Conservation (phyloP, 2,113 vertebrate genomes). For the Epinephelus fuscoguttatus region DNA sequence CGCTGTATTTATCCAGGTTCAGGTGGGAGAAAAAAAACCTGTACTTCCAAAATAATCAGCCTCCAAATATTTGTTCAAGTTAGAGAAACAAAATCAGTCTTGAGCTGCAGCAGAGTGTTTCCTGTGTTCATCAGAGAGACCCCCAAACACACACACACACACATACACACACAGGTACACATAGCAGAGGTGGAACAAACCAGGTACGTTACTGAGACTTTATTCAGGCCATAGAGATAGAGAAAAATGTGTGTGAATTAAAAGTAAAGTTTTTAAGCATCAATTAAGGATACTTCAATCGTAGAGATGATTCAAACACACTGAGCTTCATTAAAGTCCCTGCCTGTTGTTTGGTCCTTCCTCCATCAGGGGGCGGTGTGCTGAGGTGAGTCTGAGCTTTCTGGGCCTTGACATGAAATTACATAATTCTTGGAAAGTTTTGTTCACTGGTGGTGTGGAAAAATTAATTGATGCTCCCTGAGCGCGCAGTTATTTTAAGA, state of each 20-base stretch:
- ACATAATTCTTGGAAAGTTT: constrained; percentile 80
- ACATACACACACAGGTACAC: constrained; percentile 9
- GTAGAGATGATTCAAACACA: too few relatives aligned
- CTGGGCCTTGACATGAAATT: constrained; percentile 57
- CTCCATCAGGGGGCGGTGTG: constrained; percentile 72
- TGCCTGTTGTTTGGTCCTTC: not conserved
- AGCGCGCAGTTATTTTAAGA: constrained; percentile 68
- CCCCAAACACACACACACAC: not conserved
- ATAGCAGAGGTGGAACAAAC: too few relatives aligned
- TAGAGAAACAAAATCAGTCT: constrained; percentile 61
- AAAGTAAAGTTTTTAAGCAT: too few relatives aligned
- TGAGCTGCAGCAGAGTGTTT: too few relatives aligned
- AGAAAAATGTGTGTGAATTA: too few relatives aligned
- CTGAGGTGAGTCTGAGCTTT: constrained; percentile 8
- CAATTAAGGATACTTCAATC: too few relatives aligned
- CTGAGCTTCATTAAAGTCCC: too few relatives aligned
- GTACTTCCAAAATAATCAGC: constrained; percentile 64
- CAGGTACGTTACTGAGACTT: too few relatives aligned
- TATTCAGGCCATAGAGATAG: too few relatives aligned
- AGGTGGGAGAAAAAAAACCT: constrained; percentile 29
- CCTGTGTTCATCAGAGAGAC: constrained; percentile 11
- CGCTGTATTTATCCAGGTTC: constrained; percentile 53
- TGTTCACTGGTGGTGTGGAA: constrained; percentile 77
- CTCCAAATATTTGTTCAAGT: constrained; percentile 71
- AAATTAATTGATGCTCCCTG: constrained; percentile 66